Base-by-base conservation (phyloP, 2,797 vertebrate species). In the Myotis vivesi region DNA sequence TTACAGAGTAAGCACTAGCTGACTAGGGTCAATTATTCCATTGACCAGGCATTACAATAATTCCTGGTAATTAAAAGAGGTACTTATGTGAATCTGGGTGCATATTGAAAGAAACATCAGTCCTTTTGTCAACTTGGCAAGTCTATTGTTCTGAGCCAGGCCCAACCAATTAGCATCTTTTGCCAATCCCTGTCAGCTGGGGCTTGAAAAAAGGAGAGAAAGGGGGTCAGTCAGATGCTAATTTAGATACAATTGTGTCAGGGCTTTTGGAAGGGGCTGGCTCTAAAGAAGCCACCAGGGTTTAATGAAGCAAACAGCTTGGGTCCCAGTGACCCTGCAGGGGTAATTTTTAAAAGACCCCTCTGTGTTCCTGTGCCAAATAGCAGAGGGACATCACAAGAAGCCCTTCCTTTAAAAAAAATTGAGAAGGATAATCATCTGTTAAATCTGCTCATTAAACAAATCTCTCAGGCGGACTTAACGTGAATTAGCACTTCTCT, bases 191-290 rank as follows among this genome's bases (percentile, higher is more conserved):
- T 97, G 98, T 98, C 98, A 98, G 98, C 98, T 97, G 98, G 98
- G 97, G 96, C 94, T 98, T 97, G 72, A 95, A 95, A 97, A 38
- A 64, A 95, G 96, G 96, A 82, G 95, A 97, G 97, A 97, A 97
- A 97, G 97, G 96, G 96, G 98, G 98, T 98, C 98, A 98, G 98
- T 98, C 98, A 98, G 98, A 98, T 99, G 98, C 98, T 99, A 99
- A 99, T 99, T 98, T 98, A 98, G 98, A 98, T 98, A 99, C 98
- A 98, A 98, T 98, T 98, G 98, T 98, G 98, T 98, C 98, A 98
- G 98, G 97, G 88, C 96, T 94, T 97, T 98, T 97, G 98, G 97
- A 96, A 93, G 96, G 97, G 96, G 94, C 93, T 90, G 44, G 96
- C 95, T 98, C 97, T 94, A 97, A 98, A 98, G 98, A 97, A 97